Evolutionary conservation across 2,797 vertebrate genomes (phyloP).

Genomic region (Limosa lapponica): DNA sequence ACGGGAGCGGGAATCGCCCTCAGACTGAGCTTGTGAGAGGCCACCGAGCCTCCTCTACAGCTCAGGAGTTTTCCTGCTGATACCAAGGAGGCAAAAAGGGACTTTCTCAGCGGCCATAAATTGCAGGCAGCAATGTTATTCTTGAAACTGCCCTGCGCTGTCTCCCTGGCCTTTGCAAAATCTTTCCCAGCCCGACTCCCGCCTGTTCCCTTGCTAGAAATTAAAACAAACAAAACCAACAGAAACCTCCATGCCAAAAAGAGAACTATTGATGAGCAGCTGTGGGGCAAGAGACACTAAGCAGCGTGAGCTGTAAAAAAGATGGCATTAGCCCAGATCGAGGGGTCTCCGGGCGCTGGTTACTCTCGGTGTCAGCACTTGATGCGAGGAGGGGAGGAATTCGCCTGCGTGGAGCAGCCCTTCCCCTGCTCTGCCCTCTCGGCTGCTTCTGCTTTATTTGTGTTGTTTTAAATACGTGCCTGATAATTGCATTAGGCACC

Average conservation of each 20-base stretch:
- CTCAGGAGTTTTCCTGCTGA: neutral
- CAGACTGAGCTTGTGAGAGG: neutral
- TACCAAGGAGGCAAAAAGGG: neutral
- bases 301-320: rapidly evolving
- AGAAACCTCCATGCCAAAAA: neutral
- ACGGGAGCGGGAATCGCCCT: neutral
- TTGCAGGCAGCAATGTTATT: neutral
- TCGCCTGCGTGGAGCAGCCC: neutral
- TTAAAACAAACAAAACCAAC: neutral
- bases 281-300: neutral
- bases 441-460: neutral
- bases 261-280: neutral
- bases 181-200: neutral
- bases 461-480: neutral
- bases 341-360: neutral
- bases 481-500: neutral
- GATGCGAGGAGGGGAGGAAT: neutral
- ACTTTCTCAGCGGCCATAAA: neutral
- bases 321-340: rapidly evolving
- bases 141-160: neutral
- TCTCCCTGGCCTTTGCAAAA: neutral
- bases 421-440: neutral
- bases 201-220: neutral
- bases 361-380: rapidly evolving
- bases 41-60: neutral